Percentiles rank a stretch among this genome's conserved stretches.
phyloP scores from a whole-genome alignment of 2,113 vertebrate species.

The Cebus imitator region DNA sequence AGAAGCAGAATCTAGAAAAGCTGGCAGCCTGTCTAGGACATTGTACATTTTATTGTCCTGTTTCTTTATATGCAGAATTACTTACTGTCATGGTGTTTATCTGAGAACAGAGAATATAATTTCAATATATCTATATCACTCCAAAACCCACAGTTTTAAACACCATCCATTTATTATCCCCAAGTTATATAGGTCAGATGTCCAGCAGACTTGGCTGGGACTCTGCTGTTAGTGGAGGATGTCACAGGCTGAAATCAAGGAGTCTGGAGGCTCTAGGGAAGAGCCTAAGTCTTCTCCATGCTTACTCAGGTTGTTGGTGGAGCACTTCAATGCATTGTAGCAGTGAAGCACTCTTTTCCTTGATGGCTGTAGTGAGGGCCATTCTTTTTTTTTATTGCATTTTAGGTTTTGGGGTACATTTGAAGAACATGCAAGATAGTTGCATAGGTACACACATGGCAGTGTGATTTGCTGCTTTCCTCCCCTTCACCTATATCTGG shows the following conservation, averaged over 20 bases:
- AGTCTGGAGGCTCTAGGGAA: too few relatives aligned
- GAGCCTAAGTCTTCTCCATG: too few relatives aligned
- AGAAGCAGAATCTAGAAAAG: not conserved
- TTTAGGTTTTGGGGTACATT: too few relatives aligned
- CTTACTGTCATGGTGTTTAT: not conserved
- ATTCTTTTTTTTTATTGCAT: too few relatives aligned
- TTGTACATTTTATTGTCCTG: not conserved
- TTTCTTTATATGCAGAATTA: not conserved
- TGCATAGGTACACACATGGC: too few relatives aligned
- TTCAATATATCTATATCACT: not conserved
- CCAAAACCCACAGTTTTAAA: not conserved
- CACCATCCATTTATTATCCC: not conserved
- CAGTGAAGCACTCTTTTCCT: too few relatives aligned
- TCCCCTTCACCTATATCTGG: too few relatives aligned
- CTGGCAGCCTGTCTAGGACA: not conserved
- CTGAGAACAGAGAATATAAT: not conserved
- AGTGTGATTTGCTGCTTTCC: too few relatives aligned
- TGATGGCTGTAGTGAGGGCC: too few relatives aligned
- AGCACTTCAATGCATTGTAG: fast-evolving
- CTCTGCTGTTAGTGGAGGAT: too few relatives aligned
- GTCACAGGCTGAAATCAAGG: fast-evolving
- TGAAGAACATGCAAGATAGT: too few relatives aligned
- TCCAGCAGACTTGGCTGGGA: not conserved
- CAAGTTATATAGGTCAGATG: not conserved
- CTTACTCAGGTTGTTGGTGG: too few relatives aligned